These are phyloP conservation scores for Branchinecta lindahli DNA, from an alignment of 1,140 invertebrate genomes.

Conservation along the genomic window DNA sequence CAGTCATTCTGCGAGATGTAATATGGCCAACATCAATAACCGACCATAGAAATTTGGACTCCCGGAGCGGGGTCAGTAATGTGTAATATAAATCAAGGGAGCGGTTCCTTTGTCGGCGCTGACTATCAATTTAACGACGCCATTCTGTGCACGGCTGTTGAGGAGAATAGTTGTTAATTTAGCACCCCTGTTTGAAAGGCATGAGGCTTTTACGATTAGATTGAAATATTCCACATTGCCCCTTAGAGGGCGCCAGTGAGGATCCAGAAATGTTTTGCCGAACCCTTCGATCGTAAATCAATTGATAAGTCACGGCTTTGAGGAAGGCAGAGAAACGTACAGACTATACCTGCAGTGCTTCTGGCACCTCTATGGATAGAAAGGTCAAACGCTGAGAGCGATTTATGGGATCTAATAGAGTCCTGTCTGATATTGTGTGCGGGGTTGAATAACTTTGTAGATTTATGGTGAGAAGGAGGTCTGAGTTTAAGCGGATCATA, in stretches of 20 bases:
- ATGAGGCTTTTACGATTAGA: constrained; percentile 8
- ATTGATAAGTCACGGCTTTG: not conserved
- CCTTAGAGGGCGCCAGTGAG: not conserved
- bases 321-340: not conserved
- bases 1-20: not conserved
- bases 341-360: not conserved
- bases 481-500: no score
- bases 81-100: not conserved
- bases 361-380: not conserved
- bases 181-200: constrained; percentile 10
- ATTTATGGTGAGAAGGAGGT: no score
- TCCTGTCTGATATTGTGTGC: no score
- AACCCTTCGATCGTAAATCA: constrained; percentile 2
- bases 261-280: not conserved
- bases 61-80: constrained; percentile 7
- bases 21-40: constrained; percentile 10
- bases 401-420: no score
- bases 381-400: no score
- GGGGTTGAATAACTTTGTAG: no score
- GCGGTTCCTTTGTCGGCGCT: not conserved
- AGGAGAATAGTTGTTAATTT: constrained; percentile 6
- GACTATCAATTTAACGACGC: constrained; percentile 6
- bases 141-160: not conserved
- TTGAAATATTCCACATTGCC: constrained; percentile 11
- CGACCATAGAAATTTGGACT: constrained; percentile 1